Evolutionary conservation across 2,888 invertebrate species (phyloP).

Genomic region (Artemia sinica): DNA sequence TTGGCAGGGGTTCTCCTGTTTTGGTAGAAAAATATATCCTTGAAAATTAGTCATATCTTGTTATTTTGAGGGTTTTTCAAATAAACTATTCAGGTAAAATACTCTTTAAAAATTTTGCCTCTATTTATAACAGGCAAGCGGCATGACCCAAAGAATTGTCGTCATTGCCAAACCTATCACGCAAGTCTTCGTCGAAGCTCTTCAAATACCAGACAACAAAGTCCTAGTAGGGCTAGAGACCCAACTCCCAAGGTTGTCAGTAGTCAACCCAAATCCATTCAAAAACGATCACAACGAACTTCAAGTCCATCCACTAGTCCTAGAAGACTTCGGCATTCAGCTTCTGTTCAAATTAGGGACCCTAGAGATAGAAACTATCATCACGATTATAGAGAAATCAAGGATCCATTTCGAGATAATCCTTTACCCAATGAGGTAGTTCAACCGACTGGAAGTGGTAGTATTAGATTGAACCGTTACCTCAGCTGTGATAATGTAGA

Average conservation of each 20-base stretch:
- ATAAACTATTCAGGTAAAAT: no score
- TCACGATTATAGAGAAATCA: background rate
- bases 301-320: background rate
- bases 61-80: no score
- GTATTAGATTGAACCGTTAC: constrained; percentile 11
- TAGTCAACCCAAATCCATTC: background rate
- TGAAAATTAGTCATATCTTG: no score
- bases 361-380: background rate
- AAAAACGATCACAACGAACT: background rate
- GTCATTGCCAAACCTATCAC: constrained; percentile 6
- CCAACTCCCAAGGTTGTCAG: background rate
- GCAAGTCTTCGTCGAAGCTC: constrained; percentile 9
- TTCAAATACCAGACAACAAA: background rate
- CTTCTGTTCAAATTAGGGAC: background rate
- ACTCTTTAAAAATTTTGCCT: no score
- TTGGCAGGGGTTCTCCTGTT: no score
- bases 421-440: constrained; percentile 12
- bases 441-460: background rate
- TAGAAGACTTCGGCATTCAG: background rate
- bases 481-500: constrained; percentile 18
- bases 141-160: constrained; percentile 12
- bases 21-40: no score
- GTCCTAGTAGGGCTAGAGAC: background rate
- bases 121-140: constrained; percentile 2
- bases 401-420: background rate